Base-by-base conservation (phyloP, 1,140 invertebrate species). In the Mamestra configurata region DNA sequence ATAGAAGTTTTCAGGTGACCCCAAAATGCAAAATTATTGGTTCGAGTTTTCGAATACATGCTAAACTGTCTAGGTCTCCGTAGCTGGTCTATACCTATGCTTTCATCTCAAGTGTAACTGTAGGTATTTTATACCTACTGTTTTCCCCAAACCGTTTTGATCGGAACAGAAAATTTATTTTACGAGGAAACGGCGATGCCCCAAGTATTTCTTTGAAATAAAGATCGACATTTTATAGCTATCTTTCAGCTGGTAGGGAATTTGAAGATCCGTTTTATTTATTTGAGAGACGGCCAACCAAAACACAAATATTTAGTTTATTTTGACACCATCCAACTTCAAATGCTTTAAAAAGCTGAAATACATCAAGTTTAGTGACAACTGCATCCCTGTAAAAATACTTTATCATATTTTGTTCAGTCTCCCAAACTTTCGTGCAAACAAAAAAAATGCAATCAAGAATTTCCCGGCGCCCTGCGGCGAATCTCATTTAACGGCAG, bases 401-500 rank as follows among this genome's bases (percentile, higher is more conserved):
- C 7, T 11, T 22, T 20, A 24, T 37, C 31, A n/a, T 11, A 6
- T 13, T 71, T 51, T 7, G 15, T 51, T 51, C 13, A 27, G 22
- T 46, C 1, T 24, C 51, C 24, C 24, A 27, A 71, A 71, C 1
- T 51, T 49, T 15, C 4, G n/a, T 13, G 61, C 10, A 8, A 20
- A 4, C 1, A 10, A 68, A 72, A 71, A 72, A 72, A 70, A 70
- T 70, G 49, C 68, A 72, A 72, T 72, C 68, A 53, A 53, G 68
- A 55, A 18, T 53, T 53, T 72, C 46, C 6, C 70, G 8, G 37
- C 70, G 31, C 51, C 70, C 51, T 73, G n/a, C 51, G 35, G 70
- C 18, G 70, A 57, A 73, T 24, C 53, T 73, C 49, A 55, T 73
- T 73, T 73, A 72, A 57, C 68, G 24, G 20, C 11, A 35, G n/a